phyloP scores from a whole-genome alignment of 2,113 vertebrate species.

The Falcunculus frontatus region DNA sequence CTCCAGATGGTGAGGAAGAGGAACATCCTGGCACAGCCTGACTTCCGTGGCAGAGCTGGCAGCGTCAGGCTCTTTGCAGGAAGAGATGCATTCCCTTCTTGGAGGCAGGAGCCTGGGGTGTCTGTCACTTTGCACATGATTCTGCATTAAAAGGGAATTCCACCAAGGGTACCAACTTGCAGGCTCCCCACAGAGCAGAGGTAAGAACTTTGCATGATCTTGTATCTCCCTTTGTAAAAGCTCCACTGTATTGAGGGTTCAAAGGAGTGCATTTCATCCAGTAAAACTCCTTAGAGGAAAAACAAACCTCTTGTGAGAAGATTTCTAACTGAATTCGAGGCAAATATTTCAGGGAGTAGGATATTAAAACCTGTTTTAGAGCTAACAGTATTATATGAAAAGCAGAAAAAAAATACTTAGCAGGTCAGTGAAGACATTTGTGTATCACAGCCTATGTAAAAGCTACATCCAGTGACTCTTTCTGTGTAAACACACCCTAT shows the following conservation, averaged over 20 bases:
- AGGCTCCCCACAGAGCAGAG: not conserved
- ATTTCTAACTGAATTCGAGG: not conserved
- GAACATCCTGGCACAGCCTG: not conserved
- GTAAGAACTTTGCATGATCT: not conserved
- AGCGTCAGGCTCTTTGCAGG: not conserved
- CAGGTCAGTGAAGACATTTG: not conserved
- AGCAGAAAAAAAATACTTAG: not conserved
- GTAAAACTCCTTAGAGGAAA: not conserved
- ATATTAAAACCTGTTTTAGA: not conserved
- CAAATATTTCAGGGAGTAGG: not conserved
- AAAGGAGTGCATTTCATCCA: not conserved
- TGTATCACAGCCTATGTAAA: not conserved
- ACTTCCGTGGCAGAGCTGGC: not conserved
- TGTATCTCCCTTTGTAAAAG: not conserved
- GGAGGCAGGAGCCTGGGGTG: not conserved
- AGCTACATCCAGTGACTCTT: not conserved
- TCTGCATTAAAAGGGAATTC: not conserved
- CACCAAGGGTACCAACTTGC: not conserved
- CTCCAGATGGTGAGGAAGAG: slow-evolving; percentile 22
- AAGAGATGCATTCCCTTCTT: not conserved
- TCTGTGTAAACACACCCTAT: not conserved
- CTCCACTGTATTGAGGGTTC: not conserved
- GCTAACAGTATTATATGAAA: not conserved
- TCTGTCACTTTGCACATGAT: not conserved
- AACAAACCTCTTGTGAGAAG: not conserved